Base-by-base conservation (phyloP, 2,113 vertebrate genomes). In the Ciconia maguari region DNA sequence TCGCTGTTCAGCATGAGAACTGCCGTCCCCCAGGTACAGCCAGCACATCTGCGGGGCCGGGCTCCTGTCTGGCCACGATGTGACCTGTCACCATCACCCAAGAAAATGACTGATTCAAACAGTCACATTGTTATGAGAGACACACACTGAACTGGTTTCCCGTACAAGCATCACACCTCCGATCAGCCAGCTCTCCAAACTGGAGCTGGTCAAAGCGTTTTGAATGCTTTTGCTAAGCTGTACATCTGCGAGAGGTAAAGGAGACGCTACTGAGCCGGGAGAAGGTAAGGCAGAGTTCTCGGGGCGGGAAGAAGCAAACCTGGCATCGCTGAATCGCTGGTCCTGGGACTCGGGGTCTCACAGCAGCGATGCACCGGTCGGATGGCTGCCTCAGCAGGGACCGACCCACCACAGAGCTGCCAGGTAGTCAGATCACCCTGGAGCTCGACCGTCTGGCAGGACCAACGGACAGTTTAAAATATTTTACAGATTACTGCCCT, bases 301-400 rank as follows among this genome's bases (percentile, higher is more conserved):
- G 2, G 48, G 18, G 26, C 17, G 14, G 48, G 62, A 54, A 71
- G 70, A 46, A 83, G 71, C 66, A 68, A 71, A 24, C 18, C 44
- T 4, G 2, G 60, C 38, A 14, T 6, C 11, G 5, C 51, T 12
- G 34, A 46, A 25, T 13, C 2, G 1, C n/a, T 41, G 36, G 16
- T 55, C n/a, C 55, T 51, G 32, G 27, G 61, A 51, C 11, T 11
- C 19, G 2, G 30, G 52, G 18, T 32, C 41, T 66, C 22, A 4
- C 48, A 49, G 57, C n/a, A 32, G 72, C 3, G 4, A 55, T 1
- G 46, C n/a, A 2, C 9, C 0, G 11, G n/a, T 13, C 0, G 5
- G 51, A 26, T 0, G 17, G 48, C 27, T 51, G 44, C n/a, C 42
- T 6, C 2, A 18, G 25, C 60, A 58, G 44, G 24, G 65, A 16